Evolutionary conservation across 2,888 invertebrate species (phyloP).

Genomic region (Platycheirus albimanus): DNA sequence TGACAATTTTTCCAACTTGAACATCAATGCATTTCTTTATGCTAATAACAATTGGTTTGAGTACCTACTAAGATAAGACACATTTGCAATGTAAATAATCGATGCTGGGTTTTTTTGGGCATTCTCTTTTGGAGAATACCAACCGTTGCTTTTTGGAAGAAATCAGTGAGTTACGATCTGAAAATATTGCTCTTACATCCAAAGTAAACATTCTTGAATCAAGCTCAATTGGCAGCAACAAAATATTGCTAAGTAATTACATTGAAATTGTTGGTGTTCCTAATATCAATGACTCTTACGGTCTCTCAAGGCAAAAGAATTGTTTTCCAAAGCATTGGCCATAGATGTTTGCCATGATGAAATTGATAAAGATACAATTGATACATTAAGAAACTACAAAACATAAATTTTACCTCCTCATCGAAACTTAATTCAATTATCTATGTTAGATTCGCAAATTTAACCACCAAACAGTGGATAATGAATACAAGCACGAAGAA

Average conservation of each 20-base stretch:
- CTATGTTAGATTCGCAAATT: too few species aligned
- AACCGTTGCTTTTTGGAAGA: background rate
- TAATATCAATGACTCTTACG: background rate
- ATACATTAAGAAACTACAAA: too few species aligned
- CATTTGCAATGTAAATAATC: too few species aligned
- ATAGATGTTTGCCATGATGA: too few species aligned
- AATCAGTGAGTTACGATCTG: background rate
- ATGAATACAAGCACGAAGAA: constrained; percentile 1
- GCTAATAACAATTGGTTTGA: too few species aligned
- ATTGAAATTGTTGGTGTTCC: background rate
- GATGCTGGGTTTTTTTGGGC: too few species aligned
- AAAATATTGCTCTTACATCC: background rate
- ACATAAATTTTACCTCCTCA: too few species aligned
- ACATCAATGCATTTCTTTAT: too few species aligned
- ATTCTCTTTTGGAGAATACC: background rate
- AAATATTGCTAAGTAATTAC: background rate
- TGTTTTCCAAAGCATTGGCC: background rate
- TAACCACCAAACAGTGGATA: background rate
- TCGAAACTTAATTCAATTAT: too few species aligned
- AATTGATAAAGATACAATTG: too few species aligned
- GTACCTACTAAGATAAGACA: too few species aligned
- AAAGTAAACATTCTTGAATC: background rate
- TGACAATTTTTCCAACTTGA: too few species aligned
- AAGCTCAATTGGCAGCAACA: constrained; percentile 4
- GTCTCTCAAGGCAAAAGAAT: background rate